Base-by-base conservation (phyloP, 1,140 invertebrate species). In the Rhysida immarginata region DNA sequence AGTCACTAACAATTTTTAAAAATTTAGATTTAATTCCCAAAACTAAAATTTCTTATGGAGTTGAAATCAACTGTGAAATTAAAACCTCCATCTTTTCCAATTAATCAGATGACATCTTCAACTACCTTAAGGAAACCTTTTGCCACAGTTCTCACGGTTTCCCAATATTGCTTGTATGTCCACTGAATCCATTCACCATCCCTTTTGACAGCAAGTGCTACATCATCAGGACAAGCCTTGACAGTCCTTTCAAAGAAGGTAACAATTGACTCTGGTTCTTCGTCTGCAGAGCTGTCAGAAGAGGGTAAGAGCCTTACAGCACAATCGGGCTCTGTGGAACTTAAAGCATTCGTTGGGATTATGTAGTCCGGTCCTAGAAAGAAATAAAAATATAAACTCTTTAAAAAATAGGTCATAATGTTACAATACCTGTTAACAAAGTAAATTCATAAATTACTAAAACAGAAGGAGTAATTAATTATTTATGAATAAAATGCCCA, bases 111-210 rank as follows among this genome's bases (percentile, higher is more conserved):
- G n/a, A n/a, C n/a, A n/a, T n/a, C n/a, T n/a, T n/a, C n/a, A n/a
- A n/a, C n/a, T n/a, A 46, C 44, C 23, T 46, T 46, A 20, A 52
- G 42, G 26, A 52, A 52, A 23, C 8, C 50, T 52, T 52, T 52
- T 20, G 8, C 50, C 8, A 41, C 50, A 8, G 23, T 52, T 20
- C 20, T 20, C 3, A 46, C 44, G 23, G 8, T 20, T 20, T 46
- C 20, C 44, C 8, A 46, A 44, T 54, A 54, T 16, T 54, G 29
- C 11, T 13, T 14, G 35, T 54, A 54, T 5, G 11, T 54, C 53
- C 53, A 54, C 24, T 35, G 51, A 16, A 44, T 18, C 59, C 56
- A 60, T 1, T 23, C 43, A 11, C 49, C 52, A 23, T 57, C 46
- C 20, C 54, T 55, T 43, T 62, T 55, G 26, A 35, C 23, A 5